Evolutionary conservation across 2,797 vertebrate species (phyloP).

Genomic region (Pseudotriccus pelzelni): DNA sequence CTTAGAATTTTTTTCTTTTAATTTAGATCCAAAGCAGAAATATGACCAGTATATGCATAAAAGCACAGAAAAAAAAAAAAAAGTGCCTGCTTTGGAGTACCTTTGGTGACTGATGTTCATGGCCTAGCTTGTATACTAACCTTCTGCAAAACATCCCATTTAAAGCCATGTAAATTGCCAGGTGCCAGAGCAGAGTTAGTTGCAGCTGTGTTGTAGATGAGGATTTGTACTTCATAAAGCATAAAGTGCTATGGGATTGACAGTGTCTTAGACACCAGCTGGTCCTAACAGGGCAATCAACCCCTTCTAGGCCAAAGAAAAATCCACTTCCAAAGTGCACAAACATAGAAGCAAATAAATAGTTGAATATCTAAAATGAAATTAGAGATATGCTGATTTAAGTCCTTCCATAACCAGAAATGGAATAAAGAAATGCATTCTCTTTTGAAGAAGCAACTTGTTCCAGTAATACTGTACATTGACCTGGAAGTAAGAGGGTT

Average conservation of each 20-base stretch:
- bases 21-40: not conserved
- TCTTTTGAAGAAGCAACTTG: not conserved
- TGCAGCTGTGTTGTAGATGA: not conserved
- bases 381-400: not conserved
- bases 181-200: not conserved
- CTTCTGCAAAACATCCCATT: not conserved
- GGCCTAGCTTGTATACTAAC: not conserved
- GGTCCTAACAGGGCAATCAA: not conserved
- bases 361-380: not conserved
- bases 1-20: not conserved
- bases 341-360: not conserved
- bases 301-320: not conserved
- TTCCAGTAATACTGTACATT: not conserved
- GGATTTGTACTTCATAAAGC: not conserved
- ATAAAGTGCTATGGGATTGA: not conserved
- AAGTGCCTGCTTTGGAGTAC: not conserved
- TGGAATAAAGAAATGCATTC: not conserved
- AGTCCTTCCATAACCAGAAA: not conserved
- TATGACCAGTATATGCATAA: not conserved
- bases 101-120: not conserved
- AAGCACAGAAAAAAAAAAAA: not conserved
- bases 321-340: not conserved
- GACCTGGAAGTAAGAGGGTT: not conserved
- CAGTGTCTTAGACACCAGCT: not conserved
- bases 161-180: not conserved